These are phyloP conservation scores for Pantala flavescens DNA, from an alignment of 1,140 invertebrate genomes.

Conservation along the genomic window DNA sequence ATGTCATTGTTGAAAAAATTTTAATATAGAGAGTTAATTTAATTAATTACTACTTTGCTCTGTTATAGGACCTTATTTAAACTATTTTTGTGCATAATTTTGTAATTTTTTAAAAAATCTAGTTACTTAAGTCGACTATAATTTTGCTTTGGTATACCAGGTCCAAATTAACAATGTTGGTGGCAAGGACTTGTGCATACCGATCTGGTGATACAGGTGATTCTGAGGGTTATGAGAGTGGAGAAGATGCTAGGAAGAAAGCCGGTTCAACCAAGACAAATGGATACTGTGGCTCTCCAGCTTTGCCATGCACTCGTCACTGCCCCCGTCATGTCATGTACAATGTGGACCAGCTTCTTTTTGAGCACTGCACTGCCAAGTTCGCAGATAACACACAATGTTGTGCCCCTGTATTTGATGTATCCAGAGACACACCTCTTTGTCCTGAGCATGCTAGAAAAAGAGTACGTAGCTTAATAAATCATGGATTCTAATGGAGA, in stretches of 20 bases:
- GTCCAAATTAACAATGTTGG: conserved; percentile 25
- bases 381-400: conserved; percentile 80
- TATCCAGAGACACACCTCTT: conserved; percentile 69
- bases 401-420: conserved; percentile 75
- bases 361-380: conserved; percentile 80
- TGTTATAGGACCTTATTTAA: too few species aligned
- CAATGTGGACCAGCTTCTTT: conserved; percentile 76
- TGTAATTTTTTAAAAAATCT: too few species aligned
- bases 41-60: too few species aligned
- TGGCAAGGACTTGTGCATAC: conserved; percentile 33
- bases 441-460: conserved; percentile 73
- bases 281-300: conserved; percentile 44
- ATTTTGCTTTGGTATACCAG: conserved; percentile 23
- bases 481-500: conserved; percentile 20
- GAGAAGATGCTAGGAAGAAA: background rate
- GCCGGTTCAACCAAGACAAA: conserved; percentile 23
- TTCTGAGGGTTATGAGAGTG: background rate
- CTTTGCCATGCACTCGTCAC: conserved; percentile 72
- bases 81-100: too few species aligned
- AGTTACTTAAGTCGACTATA: too few species aligned
- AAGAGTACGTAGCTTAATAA: conserved; percentile 40
- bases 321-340: conserved; percentile 77
- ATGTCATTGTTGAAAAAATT: too few species aligned
- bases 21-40: too few species aligned
- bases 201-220: conserved; percentile 27